phyloP scores from a whole-genome alignment of 2,888 invertebrate species.

The Eilema sororculum region DNA sequence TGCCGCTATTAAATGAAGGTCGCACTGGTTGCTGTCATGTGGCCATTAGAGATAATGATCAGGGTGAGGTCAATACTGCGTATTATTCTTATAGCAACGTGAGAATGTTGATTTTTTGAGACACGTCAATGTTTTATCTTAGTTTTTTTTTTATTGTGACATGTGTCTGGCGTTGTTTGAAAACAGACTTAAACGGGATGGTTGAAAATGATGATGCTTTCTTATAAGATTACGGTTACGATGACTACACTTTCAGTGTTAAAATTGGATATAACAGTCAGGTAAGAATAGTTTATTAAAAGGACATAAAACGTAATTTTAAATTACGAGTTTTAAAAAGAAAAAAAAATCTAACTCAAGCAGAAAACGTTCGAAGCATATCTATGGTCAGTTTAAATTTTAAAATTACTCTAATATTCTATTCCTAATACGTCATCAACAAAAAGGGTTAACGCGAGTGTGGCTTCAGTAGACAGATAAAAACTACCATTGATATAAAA shows the following conservation, averaged over 20 bases:
- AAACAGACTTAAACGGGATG: background rate
- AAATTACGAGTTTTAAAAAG: background rate
- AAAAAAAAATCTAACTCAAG: background rate
- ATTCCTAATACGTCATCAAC: background rate
- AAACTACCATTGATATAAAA: constrained; percentile 23
- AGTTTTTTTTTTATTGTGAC: background rate
- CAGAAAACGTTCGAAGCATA: background rate
- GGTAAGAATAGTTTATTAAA: background rate
- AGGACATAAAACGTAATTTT: background rate
- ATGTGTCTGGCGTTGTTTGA: background rate
- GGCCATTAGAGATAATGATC: constrained; percentile 57
- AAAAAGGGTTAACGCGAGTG: constrained; percentile 1
- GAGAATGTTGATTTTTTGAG: constrained; percentile 39
- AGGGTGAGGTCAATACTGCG: constrained; percentile 52
- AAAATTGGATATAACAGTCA: background rate
- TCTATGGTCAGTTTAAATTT: background rate
- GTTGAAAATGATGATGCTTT: too few relatives aligned
- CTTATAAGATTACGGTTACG: too few relatives aligned
- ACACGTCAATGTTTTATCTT: constrained; percentile 7
- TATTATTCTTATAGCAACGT: constrained; percentile 51
- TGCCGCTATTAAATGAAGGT: constrained; percentile 36
- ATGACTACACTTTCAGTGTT: too few relatives aligned
- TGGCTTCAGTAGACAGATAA: constrained; percentile 14
- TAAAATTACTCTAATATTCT: background rate
- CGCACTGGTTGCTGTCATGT: constrained; percentile 52